These are phyloP conservation scores for Octodonta nipae DNA, from an alignment of 2,888 invertebrate species.

Conservation along the genomic window DNA sequence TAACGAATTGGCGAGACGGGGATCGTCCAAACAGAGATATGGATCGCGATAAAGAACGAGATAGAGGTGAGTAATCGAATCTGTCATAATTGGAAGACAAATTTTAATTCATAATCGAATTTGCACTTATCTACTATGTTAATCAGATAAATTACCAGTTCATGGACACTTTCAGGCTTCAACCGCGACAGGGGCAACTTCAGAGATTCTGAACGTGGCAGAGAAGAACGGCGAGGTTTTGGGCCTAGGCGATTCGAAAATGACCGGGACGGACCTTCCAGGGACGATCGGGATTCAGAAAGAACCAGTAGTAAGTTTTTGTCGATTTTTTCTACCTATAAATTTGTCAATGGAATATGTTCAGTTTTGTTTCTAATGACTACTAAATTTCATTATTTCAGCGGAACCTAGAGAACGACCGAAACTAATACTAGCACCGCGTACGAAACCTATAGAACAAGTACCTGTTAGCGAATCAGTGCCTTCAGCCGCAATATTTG, in stretches of 20 bases:
- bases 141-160: too few relatives aligned
- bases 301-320: background rate
- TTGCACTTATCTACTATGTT: too few relatives aligned
- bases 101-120: too few relatives aligned
- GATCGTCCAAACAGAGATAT: conserved; percentile 7
- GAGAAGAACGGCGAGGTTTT: conserved; percentile 7
- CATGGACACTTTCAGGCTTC: conserved; percentile 13
- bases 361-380: too few relatives aligned
- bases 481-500: conserved; percentile 69
- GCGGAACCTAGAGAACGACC: conserved; percentile 51
- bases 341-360: too few relatives aligned
- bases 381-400: too few relatives aligned
- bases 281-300: background rate
- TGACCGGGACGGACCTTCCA: conserved; percentile 1
- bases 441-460: conserved; percentile 57
- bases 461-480: conserved; percentile 31
- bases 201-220: too few relatives aligned
- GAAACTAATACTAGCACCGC: conserved; percentile 65
- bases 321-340: too few relatives aligned
- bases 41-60: conserved; percentile 21
- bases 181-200: conserved; percentile 13
- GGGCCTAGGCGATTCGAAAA: conserved; percentile 10
- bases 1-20: conserved; percentile 3
- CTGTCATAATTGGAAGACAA: conserved; percentile 8
- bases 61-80: conserved; percentile 23